phyloP scores from a whole-genome alignment of 2,888 invertebrate species.

The Caenorhabditis japonica region DNA sequence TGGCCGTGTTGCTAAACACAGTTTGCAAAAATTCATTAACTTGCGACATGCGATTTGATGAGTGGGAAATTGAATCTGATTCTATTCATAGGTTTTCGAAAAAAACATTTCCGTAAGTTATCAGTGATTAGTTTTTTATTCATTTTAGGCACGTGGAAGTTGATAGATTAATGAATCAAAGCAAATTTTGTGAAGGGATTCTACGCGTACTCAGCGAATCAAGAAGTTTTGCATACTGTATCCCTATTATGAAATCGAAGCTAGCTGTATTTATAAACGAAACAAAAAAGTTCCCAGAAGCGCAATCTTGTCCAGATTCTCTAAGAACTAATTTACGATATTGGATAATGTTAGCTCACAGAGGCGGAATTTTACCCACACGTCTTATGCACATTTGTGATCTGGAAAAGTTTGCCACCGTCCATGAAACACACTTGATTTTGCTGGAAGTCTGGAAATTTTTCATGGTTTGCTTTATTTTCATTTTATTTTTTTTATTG shows the following conservation, averaged over 20 bases:
- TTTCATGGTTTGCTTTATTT: constrained; percentile 13
- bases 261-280: constrained; percentile 54
- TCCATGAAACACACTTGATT: constrained; percentile 39
- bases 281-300: constrained; percentile 23
- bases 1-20: background rate
- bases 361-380: constrained; percentile 15
- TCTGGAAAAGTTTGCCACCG: constrained; percentile 23
- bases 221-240: constrained; percentile 51
- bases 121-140: background rate
- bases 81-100: constrained; percentile 34
- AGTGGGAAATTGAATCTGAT: constrained; percentile 49
- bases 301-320: background rate
- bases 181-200: constrained; percentile 42
- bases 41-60: constrained; percentile 43
- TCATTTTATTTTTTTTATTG: too few relatives aligned
- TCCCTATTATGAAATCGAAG: constrained; percentile 61
- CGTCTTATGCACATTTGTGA: constrained; percentile 29
- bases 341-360: constrained; percentile 34
- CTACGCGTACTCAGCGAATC: constrained; percentile 50
- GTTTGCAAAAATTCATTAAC: constrained; percentile 29
- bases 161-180: constrained; percentile 6
- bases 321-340: constrained; percentile 11
- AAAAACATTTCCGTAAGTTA: background rate
- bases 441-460: constrained; percentile 49
- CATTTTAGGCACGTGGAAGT: constrained; percentile 41